Percentiles rank a stretch among this genome's conserved stretches.
These are phyloP conservation scores for Ochotona curzoniae DNA, from an alignment of 2,113 vertebrate genomes.

Conservation along the genomic window DNA sequence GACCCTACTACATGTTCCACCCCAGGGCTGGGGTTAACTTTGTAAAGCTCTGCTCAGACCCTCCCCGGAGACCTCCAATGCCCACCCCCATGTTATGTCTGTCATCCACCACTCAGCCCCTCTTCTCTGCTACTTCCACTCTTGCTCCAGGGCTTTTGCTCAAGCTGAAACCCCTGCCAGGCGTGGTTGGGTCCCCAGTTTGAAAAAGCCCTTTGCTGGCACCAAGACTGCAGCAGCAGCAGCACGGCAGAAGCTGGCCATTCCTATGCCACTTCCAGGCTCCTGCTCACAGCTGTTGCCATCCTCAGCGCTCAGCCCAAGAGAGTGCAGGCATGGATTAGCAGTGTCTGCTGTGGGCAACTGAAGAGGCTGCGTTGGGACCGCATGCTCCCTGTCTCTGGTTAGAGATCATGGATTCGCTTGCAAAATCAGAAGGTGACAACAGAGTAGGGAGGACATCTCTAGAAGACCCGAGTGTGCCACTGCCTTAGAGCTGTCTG, in stretches of 20 bases:
- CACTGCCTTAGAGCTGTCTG: neutral
- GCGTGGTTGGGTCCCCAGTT: neutral
- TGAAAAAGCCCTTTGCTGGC: neutral
- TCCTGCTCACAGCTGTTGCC: neutral
- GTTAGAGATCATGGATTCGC: neutral
- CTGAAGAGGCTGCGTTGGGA: rapidly evolving
- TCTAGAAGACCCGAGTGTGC: neutral
- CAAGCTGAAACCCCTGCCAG: neutral
- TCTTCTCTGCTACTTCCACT: neutral
- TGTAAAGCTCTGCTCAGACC: neutral
- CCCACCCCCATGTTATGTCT: too few species aligned
- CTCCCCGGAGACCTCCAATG: neutral
- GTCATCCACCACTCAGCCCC: neutral
- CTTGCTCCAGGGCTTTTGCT: neutral
- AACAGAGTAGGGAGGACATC: neutral
- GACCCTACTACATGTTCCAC: neutral
- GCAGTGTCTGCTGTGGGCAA: neutral
- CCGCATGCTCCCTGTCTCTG: neutral
- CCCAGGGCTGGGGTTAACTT: neutral
- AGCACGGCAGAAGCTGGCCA: neutral
- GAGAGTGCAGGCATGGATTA: neutral
- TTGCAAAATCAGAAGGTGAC: neutral
- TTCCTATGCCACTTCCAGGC: neutral
- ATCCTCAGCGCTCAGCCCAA: neutral
- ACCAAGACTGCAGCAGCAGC: neutral